phyloP scores from a whole-genome alignment of 2,888 invertebrate species.

The Orthosia gracilis region DNA sequence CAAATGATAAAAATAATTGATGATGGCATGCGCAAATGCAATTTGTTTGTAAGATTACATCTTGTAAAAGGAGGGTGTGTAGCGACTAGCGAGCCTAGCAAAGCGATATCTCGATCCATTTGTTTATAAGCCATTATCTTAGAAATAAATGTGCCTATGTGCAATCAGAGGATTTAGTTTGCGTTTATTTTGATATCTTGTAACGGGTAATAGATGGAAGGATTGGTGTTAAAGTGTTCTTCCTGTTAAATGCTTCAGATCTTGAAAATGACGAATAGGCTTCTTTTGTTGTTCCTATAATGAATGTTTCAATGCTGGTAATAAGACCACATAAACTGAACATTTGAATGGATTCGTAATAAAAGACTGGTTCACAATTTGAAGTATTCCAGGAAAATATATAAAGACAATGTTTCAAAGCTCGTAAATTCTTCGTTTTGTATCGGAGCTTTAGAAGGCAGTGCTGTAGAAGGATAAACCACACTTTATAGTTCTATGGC shows the following conservation, averaged over 20 bases:
- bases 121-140: conserved; percentile 72
- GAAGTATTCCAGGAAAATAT: conserved; percentile 35
- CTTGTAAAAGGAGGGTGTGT: conserved; percentile 69
- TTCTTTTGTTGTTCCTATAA: background rate
- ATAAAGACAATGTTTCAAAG: conserved; percentile 42
- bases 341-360: background rate
- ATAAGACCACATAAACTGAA: background rate
- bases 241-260: conserved; percentile 10
- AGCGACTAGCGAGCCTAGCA: conserved; percentile 60
- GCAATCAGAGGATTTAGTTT: conserved; percentile 55
- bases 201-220: conserved; percentile 27
- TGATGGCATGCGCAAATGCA: conserved; percentile 72
- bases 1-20: conserved; percentile 76
- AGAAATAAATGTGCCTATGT: conserved; percentile 68
- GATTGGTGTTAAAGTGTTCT: conserved; percentile 1
- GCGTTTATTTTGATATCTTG: conserved; percentile 53
- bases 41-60: conserved; percentile 78
- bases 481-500: conserved; percentile 39
- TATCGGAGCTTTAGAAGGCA: conserved; percentile 22
- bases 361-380: background rate
- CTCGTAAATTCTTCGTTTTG: conserved; percentile 33
- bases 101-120: conserved; percentile 75
- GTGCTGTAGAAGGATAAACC: conserved; percentile 39
- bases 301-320: background rate
- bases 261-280: background rate